These are phyloP conservation scores for Melinaea menophilus DNA, from an alignment of 2,888 invertebrate genomes.

Conservation along the genomic window DNA sequence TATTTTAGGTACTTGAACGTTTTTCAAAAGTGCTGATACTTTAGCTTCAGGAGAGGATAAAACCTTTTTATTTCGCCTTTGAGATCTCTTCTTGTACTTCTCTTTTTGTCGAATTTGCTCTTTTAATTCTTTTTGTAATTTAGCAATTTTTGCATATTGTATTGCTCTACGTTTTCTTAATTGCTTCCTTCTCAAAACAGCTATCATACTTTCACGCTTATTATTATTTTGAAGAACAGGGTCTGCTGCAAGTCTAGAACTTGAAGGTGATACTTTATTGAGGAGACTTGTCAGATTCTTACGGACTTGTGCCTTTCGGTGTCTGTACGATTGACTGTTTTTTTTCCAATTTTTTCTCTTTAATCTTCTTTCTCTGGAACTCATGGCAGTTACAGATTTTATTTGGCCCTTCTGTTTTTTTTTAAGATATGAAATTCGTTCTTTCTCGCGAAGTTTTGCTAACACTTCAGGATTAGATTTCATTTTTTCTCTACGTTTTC, in stretches of 20 bases:
- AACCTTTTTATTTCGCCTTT: conserved; percentile 2
- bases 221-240: background rate
- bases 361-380: conserved; percentile 4
- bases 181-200: background rate
- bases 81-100: conserved; percentile 5
- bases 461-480: conserved; percentile 7
- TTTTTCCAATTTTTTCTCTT: conserved; percentile 9
- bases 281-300: background rate
- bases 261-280: background rate
- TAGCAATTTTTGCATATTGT: conserved; percentile 7
- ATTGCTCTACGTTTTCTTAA: conserved; percentile 10
- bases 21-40: no score
- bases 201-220: background rate
- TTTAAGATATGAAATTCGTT: conserved; percentile 12
- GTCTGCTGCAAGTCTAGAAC: background rate
- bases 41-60: background rate
- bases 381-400: conserved; percentile 1
- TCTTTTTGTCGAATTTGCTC: conserved; percentile 5
- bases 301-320: background rate
- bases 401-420: conserved; percentile 13
- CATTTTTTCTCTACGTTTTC: conserved; percentile 15
- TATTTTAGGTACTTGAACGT: background rate
- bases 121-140: conserved; percentile 6
- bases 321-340: conserved; percentile 1
- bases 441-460: conserved; percentile 10